Evolutionary conservation across 2,797 vertebrate species (phyloP).

Genomic region (Intellagama lesueurii): DNA sequence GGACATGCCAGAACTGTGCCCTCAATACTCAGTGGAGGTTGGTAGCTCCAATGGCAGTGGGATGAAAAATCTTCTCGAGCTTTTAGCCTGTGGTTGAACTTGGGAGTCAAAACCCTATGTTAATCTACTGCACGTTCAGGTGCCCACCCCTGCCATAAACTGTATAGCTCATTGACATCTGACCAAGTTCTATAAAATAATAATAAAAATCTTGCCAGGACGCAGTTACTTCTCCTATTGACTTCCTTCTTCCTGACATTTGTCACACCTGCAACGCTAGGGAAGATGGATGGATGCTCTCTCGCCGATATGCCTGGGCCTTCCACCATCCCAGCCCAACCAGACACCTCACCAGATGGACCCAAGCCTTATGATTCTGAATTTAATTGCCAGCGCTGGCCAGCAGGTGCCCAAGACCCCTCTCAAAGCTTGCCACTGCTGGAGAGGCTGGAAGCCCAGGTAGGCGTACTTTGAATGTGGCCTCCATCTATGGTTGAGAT

Average conservation of each 20-base stretch:
- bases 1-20: too few species aligned
- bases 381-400: conserved; percentile 37
- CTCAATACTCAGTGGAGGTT: too few species aligned
- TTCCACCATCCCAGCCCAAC: conserved; percentile 39
- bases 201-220: background rate
- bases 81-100: too few species aligned
- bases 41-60: too few species aligned
- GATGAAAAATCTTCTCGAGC: too few species aligned
- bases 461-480: background rate
- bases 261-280: background rate
- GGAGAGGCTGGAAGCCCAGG: conserved; percentile 62
- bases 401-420: background rate
- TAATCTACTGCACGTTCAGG: too few species aligned
- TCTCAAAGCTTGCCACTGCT: conserved; percentile 26
- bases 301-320: conserved; percentile 41
- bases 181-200: conserved; percentile 21
- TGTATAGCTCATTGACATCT: background rate
- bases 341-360: background rate
- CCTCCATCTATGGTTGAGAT: fast-evolving
- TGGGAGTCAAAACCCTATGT: too few species aligned
- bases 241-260: conserved; percentile 30
- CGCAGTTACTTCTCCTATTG: background rate
- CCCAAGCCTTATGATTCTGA: conserved; percentile 4
- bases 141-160: background rate
- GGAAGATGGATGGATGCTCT: conserved; percentile 9